Evolutionary conservation across 2,113 vertebrate genomes (phyloP).

Genomic region (Ictalurus punctatus): DNA sequence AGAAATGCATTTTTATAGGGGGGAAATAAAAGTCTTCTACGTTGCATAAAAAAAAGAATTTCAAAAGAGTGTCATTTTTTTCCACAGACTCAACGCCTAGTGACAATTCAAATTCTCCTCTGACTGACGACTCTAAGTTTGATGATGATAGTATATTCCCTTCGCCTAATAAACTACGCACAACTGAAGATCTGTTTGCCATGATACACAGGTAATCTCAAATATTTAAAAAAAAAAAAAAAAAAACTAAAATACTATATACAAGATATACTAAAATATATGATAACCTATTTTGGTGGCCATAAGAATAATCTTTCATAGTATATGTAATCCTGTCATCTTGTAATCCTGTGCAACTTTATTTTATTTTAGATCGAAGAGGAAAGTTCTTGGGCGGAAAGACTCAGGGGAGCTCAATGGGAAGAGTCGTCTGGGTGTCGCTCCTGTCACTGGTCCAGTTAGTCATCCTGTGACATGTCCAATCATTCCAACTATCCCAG

Average conservation of each 20-base stretch:
- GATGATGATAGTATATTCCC: constrained; percentile 86
- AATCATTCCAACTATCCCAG: constrained; percentile 54
- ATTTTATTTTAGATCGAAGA: constrained; percentile 84
- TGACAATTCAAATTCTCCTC: constrained; percentile 89
- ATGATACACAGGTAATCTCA: constrained; percentile 93
- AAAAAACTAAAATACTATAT: not conserved
- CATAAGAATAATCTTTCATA: not conserved
- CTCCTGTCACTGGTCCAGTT: constrained; percentile 47
- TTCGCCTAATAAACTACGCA: constrained; percentile 93
- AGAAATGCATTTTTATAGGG: not conserved
- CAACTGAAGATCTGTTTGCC: constrained; percentile 96
- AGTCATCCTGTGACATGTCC: constrained; percentile 58
- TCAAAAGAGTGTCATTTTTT: not conserved
- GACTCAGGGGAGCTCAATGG: constrained; percentile 88
- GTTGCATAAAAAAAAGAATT: too few species aligned
- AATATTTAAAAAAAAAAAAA: not conserved
- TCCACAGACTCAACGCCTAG: constrained; percentile 79
- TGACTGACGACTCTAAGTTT: constrained; percentile 87
- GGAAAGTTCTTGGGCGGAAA: constrained; percentile 96
- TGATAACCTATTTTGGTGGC: not conserved
- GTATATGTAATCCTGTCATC: not conserved
- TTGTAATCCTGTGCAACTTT: not conserved
- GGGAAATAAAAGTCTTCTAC: not conserved
- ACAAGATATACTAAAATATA: not conserved
- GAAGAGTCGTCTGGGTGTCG: constrained; percentile 81